phyloP scores from a whole-genome alignment of 2,888 invertebrate genomes.

The Zaprionus bogoriensis region DNA sequence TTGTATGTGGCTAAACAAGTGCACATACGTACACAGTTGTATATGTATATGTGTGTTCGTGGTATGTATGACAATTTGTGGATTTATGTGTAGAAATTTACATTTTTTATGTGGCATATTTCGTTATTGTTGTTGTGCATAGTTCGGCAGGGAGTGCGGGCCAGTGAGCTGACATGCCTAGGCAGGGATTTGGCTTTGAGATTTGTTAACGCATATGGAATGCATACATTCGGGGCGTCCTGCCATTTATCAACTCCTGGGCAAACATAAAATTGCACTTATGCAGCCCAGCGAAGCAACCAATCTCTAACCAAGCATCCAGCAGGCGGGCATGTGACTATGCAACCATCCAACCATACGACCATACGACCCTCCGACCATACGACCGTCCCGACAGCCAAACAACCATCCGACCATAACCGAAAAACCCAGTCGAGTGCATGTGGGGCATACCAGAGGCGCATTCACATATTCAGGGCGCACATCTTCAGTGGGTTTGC shows the following conservation, averaged over 20 bases:
- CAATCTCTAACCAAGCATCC: constrained; percentile 31
- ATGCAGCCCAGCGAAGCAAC: constrained; percentile 47
- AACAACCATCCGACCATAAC: constrained; percentile 57
- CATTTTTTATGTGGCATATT: constrained; percentile 47
- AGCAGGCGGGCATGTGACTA: neutral
- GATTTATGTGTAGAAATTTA: constrained; percentile 68
- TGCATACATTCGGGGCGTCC: constrained; percentile 14
- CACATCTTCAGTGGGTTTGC: constrained; percentile 8
- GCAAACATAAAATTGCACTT: constrained; percentile 74
- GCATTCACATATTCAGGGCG: constrained; percentile 27
- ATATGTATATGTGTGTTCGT: neutral
- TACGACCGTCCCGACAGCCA: constrained; percentile 5
- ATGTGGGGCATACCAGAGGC: constrained; percentile 39
- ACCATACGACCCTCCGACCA: constrained; percentile 38
- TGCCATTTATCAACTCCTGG: constrained; percentile 69
- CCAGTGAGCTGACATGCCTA: neutral
- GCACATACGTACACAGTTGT: neutral
- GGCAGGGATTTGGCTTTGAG: constrained; percentile 39
- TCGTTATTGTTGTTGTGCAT: constrained; percentile 27
- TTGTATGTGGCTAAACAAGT: constrained; percentile 11
- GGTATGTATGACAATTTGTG: constrained; percentile 62
- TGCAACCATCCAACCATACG: constrained; percentile 35
- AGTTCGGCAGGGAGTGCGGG: constrained; percentile 8
- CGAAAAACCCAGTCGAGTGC: constrained; percentile 67
- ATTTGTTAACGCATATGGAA: constrained; percentile 47